Base-by-base conservation (phyloP, 2,113 vertebrate species). In the Kryptolebias marmoratus region DNA sequence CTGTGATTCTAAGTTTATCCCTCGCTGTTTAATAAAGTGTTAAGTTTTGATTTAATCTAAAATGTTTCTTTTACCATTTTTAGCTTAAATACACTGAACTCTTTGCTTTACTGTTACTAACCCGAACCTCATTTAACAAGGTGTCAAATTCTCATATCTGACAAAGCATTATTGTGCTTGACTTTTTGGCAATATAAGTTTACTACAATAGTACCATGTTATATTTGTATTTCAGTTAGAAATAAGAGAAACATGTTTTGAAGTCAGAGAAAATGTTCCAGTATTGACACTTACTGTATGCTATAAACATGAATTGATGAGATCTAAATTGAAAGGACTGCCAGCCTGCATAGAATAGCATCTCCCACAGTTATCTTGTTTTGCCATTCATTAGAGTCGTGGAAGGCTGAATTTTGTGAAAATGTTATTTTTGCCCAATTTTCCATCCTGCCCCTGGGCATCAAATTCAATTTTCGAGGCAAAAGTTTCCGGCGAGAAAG, bases 381-480 rank as follows among this genome's bases (percentile, higher is more conserved):
- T 92, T 91, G 81, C 83, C 78, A 87, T 92, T 93, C 82, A 91
- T 91, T 90, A 89, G 53, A 87, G 87, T 58, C 84, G 89, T 73
- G 83, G 93, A 90, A 77, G 74, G 85, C 75, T 91, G 87, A 87
- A 83, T 92, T 87, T 89, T 80, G 68, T 66, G 73, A 79, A 89
- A 90, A 90, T 86, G 93, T 80, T 93, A 90, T 95, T 94, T 36
- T 94, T 89, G 79, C 86, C 78, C 88, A 91, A 94, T 95, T 95
- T 95, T 93, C 89, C 90, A 88, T 91, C 88, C 87, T 81, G 92
- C 88, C 92, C 89, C 81, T 90, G 84, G 92, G 93, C 93, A 93
- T 95, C 93, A 92, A 95, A 95, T 94, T 95, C 93, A 94, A 94
- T 95, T 96, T 94, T 89, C 73, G 87, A 90, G 82, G 39, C 85